Evolutionary conservation across 1,140 invertebrate genomes (phyloP).

Genomic region (Scylla paramamosain): DNA sequence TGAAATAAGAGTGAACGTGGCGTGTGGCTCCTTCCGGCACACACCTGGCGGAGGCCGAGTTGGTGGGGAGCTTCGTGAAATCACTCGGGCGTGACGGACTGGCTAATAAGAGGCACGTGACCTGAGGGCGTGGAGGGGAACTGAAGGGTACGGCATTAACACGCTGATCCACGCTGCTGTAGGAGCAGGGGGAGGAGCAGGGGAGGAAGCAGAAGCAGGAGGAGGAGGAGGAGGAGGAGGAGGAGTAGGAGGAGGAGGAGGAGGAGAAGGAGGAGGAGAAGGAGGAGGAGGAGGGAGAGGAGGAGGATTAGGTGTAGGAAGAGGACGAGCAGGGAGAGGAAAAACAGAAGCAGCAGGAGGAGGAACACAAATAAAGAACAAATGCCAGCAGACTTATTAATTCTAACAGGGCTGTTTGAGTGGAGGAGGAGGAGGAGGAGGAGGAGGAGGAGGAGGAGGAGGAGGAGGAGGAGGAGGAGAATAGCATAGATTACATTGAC

Average conservation of each 20-base stretch:
- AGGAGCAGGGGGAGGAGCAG: background rate
- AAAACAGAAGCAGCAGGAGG: background rate
- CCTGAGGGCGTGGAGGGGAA: background rate
- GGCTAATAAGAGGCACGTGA: constrained; percentile 1
- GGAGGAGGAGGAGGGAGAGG: background rate
- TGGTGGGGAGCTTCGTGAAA: background rate
- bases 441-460: background rate
- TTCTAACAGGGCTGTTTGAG: too few species aligned
- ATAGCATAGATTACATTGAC: too few species aligned
- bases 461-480: too few species aligned
- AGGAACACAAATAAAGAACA: background rate
- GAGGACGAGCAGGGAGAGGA: background rate
- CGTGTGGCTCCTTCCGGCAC: background rate
- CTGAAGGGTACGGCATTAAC: background rate
- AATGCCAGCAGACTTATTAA: background rate
- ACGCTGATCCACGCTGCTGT: background rate
- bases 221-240: too few species aligned
- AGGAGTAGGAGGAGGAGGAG: too few species aligned
- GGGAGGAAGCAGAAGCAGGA: too few species aligned
- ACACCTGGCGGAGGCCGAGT: background rate
- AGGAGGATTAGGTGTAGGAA: background rate
- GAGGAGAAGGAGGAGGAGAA: background rate
- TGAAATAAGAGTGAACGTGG: background rate
- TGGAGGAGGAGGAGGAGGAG: background rate
- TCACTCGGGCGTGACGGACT: background rate